These are phyloP conservation scores for Sylvia atricapilla DNA, from an alignment of 2,113 vertebrate species.

Conservation along the genomic window DNA sequence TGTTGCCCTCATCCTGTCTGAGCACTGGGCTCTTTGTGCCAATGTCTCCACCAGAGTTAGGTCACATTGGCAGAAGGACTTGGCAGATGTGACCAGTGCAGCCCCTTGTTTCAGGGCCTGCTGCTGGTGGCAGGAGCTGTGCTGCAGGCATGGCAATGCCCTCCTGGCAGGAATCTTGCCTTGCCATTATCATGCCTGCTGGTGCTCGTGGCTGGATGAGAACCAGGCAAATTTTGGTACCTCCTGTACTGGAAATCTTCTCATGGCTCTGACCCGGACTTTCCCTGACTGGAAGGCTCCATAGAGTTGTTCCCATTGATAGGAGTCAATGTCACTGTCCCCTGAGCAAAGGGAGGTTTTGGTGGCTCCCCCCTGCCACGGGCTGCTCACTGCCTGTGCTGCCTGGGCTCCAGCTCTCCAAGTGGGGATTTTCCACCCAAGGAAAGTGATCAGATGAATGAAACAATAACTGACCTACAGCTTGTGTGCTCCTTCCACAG, in stretches of 20 bases:
- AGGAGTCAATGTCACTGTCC: background rate
- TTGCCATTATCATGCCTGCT: accelerated
- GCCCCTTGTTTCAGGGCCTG: background rate
- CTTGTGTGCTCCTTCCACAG: background rate
- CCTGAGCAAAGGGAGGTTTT: background rate
- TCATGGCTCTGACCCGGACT: accelerated
- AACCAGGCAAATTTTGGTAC: background rate
- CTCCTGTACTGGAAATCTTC: background rate
- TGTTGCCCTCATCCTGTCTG: background rate
- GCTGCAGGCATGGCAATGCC: background rate
- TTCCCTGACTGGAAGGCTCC: background rate
- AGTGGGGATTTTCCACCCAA: background rate
- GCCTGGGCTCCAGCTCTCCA: background rate
- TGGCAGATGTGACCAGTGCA: background rate
- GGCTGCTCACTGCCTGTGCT: accelerated
- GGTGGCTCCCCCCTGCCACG: background rate
- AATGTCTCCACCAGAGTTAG: accelerated
- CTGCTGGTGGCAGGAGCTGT: background rate
- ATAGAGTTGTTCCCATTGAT: accelerated
- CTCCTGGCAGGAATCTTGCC: background rate
- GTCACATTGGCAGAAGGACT: background rate
- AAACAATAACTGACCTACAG: background rate
- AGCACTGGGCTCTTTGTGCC: accelerated
- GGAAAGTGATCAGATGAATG: background rate
- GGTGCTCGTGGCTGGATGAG: background rate